Evolutionary conservation across 1,140 invertebrate genomes (phyloP), one percentile per base, ranked within the genome.

Genomic region (Maconellicoccus hirsutus): DNA sequence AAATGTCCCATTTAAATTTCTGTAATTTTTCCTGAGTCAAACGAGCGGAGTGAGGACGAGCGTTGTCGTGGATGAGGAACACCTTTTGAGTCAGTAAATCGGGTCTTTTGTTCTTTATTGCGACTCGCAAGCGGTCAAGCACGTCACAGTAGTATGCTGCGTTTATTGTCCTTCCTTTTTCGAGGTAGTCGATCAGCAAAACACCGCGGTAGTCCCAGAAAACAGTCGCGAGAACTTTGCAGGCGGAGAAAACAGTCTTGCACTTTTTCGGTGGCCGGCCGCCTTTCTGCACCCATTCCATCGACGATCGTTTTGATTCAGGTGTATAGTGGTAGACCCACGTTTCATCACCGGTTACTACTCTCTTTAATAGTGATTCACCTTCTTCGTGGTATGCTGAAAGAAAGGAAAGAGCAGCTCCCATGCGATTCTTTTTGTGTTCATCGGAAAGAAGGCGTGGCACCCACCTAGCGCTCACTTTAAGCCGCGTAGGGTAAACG

Each of bases 311-410:
- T 27, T 76, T 76, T 16, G 73, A 74, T 73, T 77, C 74, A 14
- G 71, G 73, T 26, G 74, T 76, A 73, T 75, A 77, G 14, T 76
- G 69, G 73, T 79, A 76, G 29, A 79, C 76, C 77, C 75, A 78
- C 26, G 76, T 79, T 78, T 79, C 74, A 71, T 79, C 77, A 70
- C 70, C 59, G 66, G 59, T 71, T 70, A 73, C 61, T 19, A 29
- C 42, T 73, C 27, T 52, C 59, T 72, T 0, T 12, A 73, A 71
- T 75, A 78, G 27, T 22, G 4, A 10, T 22, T 33, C 70, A 33
- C 70, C 70, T 42, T 70, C 70, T 19, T 8, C 66, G 14, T 25
- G 14, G 27, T 26, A n/a, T 7, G 19, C 7, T 3, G 12, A 10
- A 4, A 69, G 27, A 25, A 69, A 29, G 21, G 66, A n/a, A 12